Conservation (phyloP, 2,888 invertebrate genomes). For the Noctua janthina region DNA sequence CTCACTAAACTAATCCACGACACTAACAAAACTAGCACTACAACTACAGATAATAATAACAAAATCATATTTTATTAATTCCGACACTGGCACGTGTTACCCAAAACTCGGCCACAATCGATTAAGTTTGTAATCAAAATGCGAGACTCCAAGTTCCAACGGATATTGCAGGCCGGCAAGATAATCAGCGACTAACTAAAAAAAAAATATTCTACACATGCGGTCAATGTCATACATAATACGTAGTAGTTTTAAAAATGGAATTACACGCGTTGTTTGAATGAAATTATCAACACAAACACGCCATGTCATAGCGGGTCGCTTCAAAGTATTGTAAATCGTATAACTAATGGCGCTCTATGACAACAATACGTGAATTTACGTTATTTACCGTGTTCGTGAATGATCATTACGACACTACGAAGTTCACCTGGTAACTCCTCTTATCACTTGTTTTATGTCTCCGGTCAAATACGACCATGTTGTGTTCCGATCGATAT, state of each 20-base stretch:
- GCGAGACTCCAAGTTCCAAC: constrained; percentile 21
- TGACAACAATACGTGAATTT: not conserved
- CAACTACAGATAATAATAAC: constrained; percentile 57
- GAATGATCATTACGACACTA: not conserved
- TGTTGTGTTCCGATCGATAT: not conserved
- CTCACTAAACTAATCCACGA: constrained; percentile 76
- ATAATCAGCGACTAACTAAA: constrained; percentile 39
- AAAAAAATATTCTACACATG: constrained; percentile 12
- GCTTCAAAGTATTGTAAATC: constrained; percentile 11
- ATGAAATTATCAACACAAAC: constrained; percentile 2
- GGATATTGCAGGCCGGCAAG: constrained; percentile 35
- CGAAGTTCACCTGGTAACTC: not conserved
- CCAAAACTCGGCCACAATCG: constrained; percentile 45
- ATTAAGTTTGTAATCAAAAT: constrained; percentile 49
- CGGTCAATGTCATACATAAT: constrained; percentile 40
- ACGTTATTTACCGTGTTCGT: not conserved
- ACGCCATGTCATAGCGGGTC: constrained; percentile 4
- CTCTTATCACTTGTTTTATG: not conserved
- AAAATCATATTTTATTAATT: constrained; percentile 72
- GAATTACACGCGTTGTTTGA: constrained; percentile 18
- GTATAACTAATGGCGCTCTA: not conserved
- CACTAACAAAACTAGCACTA: constrained; percentile 62
- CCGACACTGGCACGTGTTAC: constrained; percentile 74
- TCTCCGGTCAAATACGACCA: not conserved
- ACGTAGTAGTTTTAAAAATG: constrained; percentile 27